These are phyloP conservation scores for Xanthorhoe designata DNA, from an alignment of 2,888 invertebrate species.

Conservation along the genomic window DNA sequence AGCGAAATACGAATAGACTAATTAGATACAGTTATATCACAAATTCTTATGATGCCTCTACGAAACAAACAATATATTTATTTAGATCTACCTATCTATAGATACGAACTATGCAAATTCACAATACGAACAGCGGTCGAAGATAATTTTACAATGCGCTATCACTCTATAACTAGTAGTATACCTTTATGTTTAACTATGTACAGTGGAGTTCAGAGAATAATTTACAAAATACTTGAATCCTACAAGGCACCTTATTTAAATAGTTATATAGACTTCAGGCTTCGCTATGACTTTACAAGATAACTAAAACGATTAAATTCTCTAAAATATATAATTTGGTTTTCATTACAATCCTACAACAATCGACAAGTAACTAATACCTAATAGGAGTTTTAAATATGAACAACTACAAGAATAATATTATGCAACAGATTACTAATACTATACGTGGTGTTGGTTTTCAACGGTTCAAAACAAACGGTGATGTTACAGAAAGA, in stretches of 20 bases:
- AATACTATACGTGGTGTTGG: slow-evolving; percentile 72
- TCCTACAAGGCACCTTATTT: slow-evolving; percentile 83
- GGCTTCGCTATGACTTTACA: slow-evolving; percentile 84
- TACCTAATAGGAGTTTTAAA: slow-evolving; percentile 84
- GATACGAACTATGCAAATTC: slow-evolving; percentile 69
- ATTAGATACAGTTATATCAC: slow-evolving; percentile 84
- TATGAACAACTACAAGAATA: slow-evolving; percentile 84
- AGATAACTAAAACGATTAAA: slow-evolving; percentile 82
- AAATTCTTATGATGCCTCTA: slow-evolving; percentile 84
- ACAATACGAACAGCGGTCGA: slow-evolving; percentile 68
- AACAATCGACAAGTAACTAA: slow-evolving; percentile 81
- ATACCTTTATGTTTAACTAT: slow-evolving; percentile 81
- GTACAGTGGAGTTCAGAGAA: slow-evolving; percentile 81
- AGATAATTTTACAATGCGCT: slow-evolving; percentile 76
- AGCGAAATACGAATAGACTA: slow-evolving; percentile 71
- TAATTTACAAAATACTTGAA: slow-evolving; percentile 81
- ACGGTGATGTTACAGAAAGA: slow-evolving; percentile 48
- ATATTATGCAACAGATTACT: slow-evolving; percentile 84
- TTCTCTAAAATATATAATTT: slow-evolving; percentile 85
- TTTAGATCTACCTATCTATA: slow-evolving; percentile 68
- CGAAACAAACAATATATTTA: slow-evolving; percentile 83
- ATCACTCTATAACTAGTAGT: slow-evolving; percentile 76
- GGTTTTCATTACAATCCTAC: slow-evolving; percentile 84
- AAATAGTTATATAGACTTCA: slow-evolving; percentile 82
- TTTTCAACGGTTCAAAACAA: slow-evolving; percentile 57